Conservation (phyloP, 1,140 invertebrate genomes). For the Brachionus koreanus region DNA sequence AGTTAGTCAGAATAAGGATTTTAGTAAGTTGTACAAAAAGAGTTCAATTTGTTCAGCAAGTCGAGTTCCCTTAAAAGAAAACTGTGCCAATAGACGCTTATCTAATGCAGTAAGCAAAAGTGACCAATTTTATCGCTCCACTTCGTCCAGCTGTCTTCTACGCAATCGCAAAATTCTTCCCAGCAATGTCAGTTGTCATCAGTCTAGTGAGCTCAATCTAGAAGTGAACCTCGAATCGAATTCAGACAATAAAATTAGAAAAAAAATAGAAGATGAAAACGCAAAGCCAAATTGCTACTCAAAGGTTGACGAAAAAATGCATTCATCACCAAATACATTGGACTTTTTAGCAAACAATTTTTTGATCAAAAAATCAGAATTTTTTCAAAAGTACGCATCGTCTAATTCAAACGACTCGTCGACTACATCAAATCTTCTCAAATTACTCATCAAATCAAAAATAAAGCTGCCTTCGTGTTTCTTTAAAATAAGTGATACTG, state of each 20-base stretch:
- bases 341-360: not conserved
- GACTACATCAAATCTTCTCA: not conserved
- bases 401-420: not conserved
- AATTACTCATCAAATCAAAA: conserved; percentile 11
- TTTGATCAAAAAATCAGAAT: not conserved
- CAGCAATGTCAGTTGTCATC: not conserved
- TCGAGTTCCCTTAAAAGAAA: not conserved
- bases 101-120: not conserved
- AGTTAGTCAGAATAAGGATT: conserved; percentile 7
- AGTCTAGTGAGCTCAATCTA: not conserved
- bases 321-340: not conserved
- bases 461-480: conserved; percentile 19
- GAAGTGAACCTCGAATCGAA: not conserved
- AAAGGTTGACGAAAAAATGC: not conserved
- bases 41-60: not conserved
- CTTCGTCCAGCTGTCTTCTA: not conserved
- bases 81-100: not conserved
- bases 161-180: not conserved
- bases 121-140: not conserved
- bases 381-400: not conserved
- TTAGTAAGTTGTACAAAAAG: conserved; percentile 35
- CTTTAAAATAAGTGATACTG: not conserved
- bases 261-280: not conserved
- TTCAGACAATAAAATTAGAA: not conserved
- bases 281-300: not conserved